Evolutionary conservation across 2,113 vertebrate species (phyloP).

Genomic region (Tupaia chinensis): DNA sequence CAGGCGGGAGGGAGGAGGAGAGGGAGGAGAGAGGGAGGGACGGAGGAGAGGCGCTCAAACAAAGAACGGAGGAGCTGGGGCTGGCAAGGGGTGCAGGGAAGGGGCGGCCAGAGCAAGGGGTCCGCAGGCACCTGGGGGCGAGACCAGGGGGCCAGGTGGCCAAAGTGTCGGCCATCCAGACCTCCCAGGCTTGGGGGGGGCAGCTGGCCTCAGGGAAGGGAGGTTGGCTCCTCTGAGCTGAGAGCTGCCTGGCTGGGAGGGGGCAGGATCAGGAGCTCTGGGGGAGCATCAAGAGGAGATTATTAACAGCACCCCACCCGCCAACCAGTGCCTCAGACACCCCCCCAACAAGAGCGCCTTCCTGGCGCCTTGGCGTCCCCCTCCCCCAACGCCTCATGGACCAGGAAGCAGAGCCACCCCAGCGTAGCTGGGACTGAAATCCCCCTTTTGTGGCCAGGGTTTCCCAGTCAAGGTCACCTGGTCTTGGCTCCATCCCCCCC

Average conservation of each 20-base stretch:
- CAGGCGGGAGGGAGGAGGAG: conserved; percentile 78
- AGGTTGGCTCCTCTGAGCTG: conserved; percentile 43
- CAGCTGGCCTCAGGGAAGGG: conserved; percentile 48
- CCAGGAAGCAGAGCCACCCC: conserved; percentile 66
- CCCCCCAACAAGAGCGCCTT: not conserved
- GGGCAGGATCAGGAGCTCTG: conserved; percentile 51
- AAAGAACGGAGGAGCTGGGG: conserved; percentile 82
- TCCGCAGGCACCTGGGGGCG: conserved; percentile 68
- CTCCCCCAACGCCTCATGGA: conserved; percentile 75
- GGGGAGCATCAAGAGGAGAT: conserved; percentile 63
- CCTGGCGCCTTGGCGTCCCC: conserved; percentile 57
- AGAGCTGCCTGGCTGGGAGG: conserved; percentile 41
- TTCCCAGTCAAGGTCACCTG: conserved; percentile 81
- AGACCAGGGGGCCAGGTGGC: conserved; percentile 67
- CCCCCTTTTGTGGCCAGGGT: conserved; percentile 49
- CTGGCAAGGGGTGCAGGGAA: conserved; percentile 80
- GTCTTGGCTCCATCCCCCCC: conserved; percentile 48
- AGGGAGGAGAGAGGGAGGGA: conserved; percentile 84
- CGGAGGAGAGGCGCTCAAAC: conserved; percentile 79
- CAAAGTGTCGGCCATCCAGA: conserved; percentile 44
- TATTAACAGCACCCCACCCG: conserved; percentile 63
- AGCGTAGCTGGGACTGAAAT: conserved; percentile 49
- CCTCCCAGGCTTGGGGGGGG: conserved; percentile 40
- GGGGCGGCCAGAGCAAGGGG: conserved; percentile 63
- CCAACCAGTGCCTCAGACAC: not conserved